Conservation (phyloP, 2,797 vertebrate genomes). For the Sebastes miniatus region DNA sequence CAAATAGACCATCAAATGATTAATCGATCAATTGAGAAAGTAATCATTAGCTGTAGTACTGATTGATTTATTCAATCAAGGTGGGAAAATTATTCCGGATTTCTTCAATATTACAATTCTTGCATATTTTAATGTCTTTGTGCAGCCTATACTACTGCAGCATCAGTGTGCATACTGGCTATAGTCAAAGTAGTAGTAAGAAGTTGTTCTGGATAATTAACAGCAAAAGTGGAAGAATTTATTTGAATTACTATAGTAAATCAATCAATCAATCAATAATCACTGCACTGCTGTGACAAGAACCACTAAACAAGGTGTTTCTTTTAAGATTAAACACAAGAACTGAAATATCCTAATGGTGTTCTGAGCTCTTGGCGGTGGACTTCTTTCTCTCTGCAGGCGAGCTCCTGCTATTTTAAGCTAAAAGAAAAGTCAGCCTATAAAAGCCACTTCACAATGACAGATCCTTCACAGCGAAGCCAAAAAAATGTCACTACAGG, state of each 20-base stretch:
- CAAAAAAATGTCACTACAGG: conserved; percentile 45
- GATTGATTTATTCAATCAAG: background rate
- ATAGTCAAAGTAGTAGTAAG: background rate
- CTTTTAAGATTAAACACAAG: conserved; percentile 1
- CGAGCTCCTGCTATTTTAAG: conserved; percentile 54
- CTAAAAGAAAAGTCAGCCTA: conserved; percentile 48
- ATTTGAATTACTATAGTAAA: background rate
- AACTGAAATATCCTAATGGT: background rate
- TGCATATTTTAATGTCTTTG: background rate
- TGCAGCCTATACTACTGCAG: background rate
- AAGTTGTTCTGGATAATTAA: background rate
- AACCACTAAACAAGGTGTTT: background rate
- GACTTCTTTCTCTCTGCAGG: conserved; percentile 13
- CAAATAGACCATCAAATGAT: no score
- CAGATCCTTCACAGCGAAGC: conserved; percentile 39
- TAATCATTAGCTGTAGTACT: background rate
- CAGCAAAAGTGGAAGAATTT: background rate
- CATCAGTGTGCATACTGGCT: background rate
- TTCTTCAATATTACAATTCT: background rate
- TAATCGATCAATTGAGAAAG: background rate
- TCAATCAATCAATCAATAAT: background rate
- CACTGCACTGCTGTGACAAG: background rate
- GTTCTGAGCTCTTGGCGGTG: background rate
- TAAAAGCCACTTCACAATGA: conserved; percentile 58
- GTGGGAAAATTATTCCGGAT: background rate